Percentiles rank a stretch among this genome's conserved stretches.
phyloP scores from a whole-genome alignment of 2,797 vertebrate genomes.

The Sebastes trivittatus region DNA sequence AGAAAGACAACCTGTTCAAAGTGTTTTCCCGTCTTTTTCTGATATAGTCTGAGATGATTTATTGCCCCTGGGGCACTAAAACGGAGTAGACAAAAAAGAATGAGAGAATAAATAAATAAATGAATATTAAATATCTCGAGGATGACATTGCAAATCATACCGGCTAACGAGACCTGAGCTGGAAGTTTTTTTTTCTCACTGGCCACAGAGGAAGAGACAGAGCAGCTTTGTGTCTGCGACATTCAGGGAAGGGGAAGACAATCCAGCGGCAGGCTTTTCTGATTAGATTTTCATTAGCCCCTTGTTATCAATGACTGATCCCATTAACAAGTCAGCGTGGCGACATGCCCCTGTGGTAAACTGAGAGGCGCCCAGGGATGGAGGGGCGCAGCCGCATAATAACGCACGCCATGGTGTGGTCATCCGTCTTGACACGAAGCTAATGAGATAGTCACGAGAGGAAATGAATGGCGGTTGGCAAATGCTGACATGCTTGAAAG shows the following conservation, averaged over 20 bases:
- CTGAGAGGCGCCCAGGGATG: constrained; percentile 39
- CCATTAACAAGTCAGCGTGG: constrained; percentile 73
- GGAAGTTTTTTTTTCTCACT: constrained; percentile 8
- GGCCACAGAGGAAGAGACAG: constrained; percentile 10
- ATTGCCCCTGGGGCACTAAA: neutral
- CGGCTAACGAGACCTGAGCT: constrained; percentile 49
- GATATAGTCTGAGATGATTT: constrained; percentile 4
- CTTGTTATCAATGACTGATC: constrained; percentile 77
- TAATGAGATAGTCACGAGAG: constrained; percentile 58
- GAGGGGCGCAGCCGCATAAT: constrained; percentile 38
- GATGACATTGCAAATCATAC: constrained; percentile 32
- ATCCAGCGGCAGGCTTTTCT: constrained; percentile 56
- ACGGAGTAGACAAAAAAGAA: constrained; percentile 7
- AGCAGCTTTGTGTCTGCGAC: constrained; percentile 12
- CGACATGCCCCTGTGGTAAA: constrained; percentile 60
- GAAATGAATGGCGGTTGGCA: constrained; percentile 36
- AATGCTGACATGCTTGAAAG: constrained; percentile 21
- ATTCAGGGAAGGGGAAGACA: constrained; percentile 41
- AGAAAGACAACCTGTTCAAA: constrained; percentile 16
- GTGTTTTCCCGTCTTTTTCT: neutral
- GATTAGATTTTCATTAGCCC: constrained; percentile 79
- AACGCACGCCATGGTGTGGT: constrained; percentile 42
- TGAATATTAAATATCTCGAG: neutral
- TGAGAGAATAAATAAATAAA: constrained; percentile 32
- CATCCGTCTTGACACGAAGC: constrained; percentile 51